Base-by-base conservation (phyloP, 2,888 invertebrate species). In the Chaetoderma sp. region DNA sequence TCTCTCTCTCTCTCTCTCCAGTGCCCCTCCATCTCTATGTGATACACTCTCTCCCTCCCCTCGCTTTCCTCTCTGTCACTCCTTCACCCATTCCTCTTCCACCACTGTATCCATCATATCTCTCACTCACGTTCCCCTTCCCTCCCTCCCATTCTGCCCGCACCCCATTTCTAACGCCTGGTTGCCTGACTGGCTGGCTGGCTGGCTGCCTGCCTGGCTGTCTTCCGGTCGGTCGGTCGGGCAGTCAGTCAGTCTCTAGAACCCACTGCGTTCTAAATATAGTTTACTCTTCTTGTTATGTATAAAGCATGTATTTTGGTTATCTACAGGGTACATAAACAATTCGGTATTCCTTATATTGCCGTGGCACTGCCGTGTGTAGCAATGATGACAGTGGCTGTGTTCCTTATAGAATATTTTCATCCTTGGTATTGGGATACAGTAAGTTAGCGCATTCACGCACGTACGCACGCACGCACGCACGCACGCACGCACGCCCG, bases 311-410 rank as follows among this genome's bases (percentile, higher is more conserved):
- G 10, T n/a, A n/a, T n/a, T n/a, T n/a, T n/a, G n/a, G n/a, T n/a
- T n/a, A n/a, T 52, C 64, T 66, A 16, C 60, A 71, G 71, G 61
- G 44, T 71, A 45, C 62, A 65, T 36, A 56, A 66, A n/a, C 18
- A 58, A 6, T 36, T 63, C 25, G 57, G 59, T 6, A 61, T 67
- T 18, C 72, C 70, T 8, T 71, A 65, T 49, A 67, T 67, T 50
- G 58, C 61, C 8, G 44, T 67, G 42, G 56, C 69, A 27, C 52
- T 73, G 21, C 73, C 73, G 3, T 23, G 65, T 25, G 71, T 64
- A 4, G 67, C 67, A 10, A 49, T 63, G 2, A 23, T 73, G 13
- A 56, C 65, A 13, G 39, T 69, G 18, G 49, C 57, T 21, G 65
- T 68, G 1, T 71, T 71, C 58, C 54, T 55, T 10, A 50, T 73